phyloP scores from a whole-genome alignment of 1,140 invertebrate genomes.

The Neoseiulus cucumeris region DNA sequence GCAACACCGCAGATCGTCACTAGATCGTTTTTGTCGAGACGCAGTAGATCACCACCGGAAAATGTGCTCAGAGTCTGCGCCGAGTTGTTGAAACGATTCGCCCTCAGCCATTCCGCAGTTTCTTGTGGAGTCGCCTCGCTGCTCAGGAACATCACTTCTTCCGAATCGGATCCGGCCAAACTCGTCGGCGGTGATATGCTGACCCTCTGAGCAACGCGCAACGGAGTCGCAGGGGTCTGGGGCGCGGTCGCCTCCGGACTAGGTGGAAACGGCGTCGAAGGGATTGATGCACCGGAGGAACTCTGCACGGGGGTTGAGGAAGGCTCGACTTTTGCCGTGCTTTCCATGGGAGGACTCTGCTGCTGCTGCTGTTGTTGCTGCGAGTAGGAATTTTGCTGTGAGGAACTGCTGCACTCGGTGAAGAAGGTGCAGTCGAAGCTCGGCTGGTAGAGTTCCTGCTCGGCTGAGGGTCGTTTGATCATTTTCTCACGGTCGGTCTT shows the following conservation, averaged over 20 bases:
- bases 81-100: conserved; percentile 52
- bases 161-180: background rate
- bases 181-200: conserved; percentile 6
- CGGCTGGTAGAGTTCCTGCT: conserved; percentile 79
- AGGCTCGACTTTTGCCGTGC: background rate
- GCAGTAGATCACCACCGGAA: conserved; percentile 59
- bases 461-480: conserved; percentile 53
- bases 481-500: conserved; percentile 93
- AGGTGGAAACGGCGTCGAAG: conserved; percentile 12
- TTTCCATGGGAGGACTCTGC: background rate
- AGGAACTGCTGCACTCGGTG: conserved; percentile 36
- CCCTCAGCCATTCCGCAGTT: conserved; percentile 55
- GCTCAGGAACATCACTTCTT: conserved; percentile 25
- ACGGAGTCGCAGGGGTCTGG: conserved; percentile 12
- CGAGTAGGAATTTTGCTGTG: conserved; percentile 14
- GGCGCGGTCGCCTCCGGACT: conserved; percentile 16
- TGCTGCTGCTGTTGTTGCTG: no score
- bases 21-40: conserved; percentile 64
- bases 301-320: background rate
- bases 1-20: conserved; percentile 81
- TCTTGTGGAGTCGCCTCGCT: conserved; percentile 44
- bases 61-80: conserved; percentile 56
- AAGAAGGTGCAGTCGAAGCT: conserved; percentile 87
- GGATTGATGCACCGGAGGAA: background rate
- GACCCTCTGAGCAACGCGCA: background rate